Percentiles rank a stretch among this genome's conserved stretches.
These are phyloP conservation scores for Apodemia zela DNA, from an alignment of 2,888 invertebrate genomes.

Conservation along the genomic window DNA sequence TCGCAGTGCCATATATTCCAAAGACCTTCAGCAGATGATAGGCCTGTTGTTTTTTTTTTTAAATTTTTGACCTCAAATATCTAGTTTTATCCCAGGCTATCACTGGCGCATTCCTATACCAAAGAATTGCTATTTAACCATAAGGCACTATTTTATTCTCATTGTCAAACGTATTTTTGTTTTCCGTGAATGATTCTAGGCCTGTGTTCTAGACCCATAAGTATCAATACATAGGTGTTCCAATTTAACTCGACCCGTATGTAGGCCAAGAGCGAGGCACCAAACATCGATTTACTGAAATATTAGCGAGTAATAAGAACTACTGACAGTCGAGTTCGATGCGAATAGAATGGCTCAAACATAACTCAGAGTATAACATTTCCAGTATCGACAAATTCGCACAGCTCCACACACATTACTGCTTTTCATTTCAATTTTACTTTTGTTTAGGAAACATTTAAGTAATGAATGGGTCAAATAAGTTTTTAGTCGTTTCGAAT, in stretches of 20 bases:
- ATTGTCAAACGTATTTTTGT: no score
- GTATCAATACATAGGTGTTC: not conserved
- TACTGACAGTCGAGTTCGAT: constrained; percentile 10
- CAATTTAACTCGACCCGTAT: not conserved
- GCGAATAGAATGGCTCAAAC: constrained; percentile 13
- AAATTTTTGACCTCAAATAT: no score
- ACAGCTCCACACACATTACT: not conserved
- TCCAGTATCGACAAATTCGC: not conserved
- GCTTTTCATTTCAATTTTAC: not conserved
- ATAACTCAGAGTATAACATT: constrained; percentile 12
- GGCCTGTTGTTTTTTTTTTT: no score
- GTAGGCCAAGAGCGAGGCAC: constrained; percentile 29
- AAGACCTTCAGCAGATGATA: no score
- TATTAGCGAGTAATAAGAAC: constrained; percentile 29
- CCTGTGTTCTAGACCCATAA: not conserved
- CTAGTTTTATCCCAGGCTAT: no score
- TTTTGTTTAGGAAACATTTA: not conserved
- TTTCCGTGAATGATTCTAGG: no score
- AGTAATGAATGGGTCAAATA: not conserved
- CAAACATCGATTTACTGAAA: constrained; percentile 26
- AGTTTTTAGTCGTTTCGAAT: not conserved
- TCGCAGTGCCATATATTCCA: no score
- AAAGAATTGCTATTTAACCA: no score
- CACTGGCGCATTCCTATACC: no score
- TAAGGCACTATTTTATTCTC: no score